Percentiles rank a stretch among this genome's conserved stretches.
phyloP scores from a whole-genome alignment of 92 coral and sea anemone genomes.

The Phymanthus crucifer region DNA sequence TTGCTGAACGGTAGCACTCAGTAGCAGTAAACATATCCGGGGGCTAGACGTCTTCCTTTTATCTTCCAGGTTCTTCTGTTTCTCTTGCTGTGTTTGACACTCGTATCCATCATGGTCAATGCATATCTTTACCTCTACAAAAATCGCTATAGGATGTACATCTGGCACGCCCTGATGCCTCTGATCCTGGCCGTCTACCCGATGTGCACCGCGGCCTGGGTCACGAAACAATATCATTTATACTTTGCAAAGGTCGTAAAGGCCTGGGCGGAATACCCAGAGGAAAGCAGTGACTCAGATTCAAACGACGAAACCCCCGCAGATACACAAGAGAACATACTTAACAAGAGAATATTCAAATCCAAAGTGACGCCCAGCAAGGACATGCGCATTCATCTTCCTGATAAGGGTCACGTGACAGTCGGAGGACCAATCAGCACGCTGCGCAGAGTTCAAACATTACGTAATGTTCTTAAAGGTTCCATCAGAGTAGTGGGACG shows the following conservation, averaged over 20 bases:
- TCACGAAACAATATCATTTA: constrained; percentile 86
- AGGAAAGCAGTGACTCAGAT: constrained; percentile 57
- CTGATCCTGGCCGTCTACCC: constrained; percentile 73
- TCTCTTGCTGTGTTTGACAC: constrained; percentile 47
- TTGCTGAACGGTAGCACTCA: too few relatives aligned
- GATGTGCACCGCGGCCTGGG: constrained; percentile 79
- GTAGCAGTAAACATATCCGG: not conserved
- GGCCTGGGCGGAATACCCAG: constrained; percentile 89
- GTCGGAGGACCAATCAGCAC: constrained; percentile 19
- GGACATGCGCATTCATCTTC: constrained; percentile 42
- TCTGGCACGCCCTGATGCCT: constrained; percentile 77
- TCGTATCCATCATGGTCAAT: constrained; percentile 67
- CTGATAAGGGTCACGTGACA: constrained; percentile 39
- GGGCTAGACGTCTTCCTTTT: not conserved
- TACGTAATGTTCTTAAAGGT: constrained; percentile 42
- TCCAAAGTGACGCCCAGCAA: not conserved
- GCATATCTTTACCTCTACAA: constrained; percentile 78
- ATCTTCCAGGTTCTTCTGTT: constrained; percentile 53
- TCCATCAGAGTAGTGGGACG: constrained; percentile 65
- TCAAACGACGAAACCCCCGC: constrained; percentile 52
- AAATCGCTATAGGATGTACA: constrained; percentile 53
- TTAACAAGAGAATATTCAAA: not conserved
- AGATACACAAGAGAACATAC: not conserved
- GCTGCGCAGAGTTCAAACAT: constrained; percentile 2
- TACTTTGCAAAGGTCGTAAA: constrained; percentile 74